Evolutionary conservation across 2,888 invertebrate genomes (phyloP).

Genomic region (Tethea ocularis): DNA sequence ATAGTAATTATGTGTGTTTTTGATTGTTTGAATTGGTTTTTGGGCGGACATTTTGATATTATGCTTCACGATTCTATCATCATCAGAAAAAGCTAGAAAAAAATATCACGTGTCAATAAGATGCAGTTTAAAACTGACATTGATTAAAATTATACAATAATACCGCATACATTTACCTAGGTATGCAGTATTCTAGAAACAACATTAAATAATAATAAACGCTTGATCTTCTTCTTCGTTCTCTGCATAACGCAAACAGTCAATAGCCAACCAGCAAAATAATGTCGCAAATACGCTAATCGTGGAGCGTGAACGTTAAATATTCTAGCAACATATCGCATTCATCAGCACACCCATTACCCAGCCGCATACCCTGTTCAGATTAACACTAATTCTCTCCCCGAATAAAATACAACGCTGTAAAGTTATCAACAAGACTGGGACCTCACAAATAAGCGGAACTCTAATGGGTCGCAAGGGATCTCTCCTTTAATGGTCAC

Average conservation of each 20-base stretch:
- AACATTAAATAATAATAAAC: background rate
- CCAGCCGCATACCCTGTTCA: slow-evolving; percentile 43
- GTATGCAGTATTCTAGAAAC: too few species aligned
- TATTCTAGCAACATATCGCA: slow-evolving; percentile 52
- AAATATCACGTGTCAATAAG: too few species aligned
- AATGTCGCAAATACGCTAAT: slow-evolving; percentile 6
- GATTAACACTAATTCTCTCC: slow-evolving; percentile 72
- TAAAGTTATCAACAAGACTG: slow-evolving; percentile 81
- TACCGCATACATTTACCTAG: too few species aligned
- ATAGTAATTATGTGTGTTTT: slow-evolving; percentile 2
- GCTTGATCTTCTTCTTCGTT: too few species aligned
- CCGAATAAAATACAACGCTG: slow-evolving; percentile 72
- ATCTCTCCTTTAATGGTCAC: slow-evolving; percentile 79
- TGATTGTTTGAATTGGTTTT: background rate
- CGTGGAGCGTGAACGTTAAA: slow-evolving; percentile 27
- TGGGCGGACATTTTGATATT: too few species aligned
- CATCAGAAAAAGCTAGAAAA: too few species aligned
- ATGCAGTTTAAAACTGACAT: too few species aligned
- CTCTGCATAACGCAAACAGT: background rate
- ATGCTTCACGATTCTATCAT: too few species aligned
- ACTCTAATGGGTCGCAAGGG: slow-evolving; percentile 76
- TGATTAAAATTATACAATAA: too few species aligned
- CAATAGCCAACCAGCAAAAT: background rate
- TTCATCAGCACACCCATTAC: slow-evolving; percentile 52
- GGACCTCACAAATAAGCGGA: slow-evolving; percentile 62